Base-by-base conservation (phyloP, 2,113 vertebrate species). In the Benitochromis conjunctus region DNA sequence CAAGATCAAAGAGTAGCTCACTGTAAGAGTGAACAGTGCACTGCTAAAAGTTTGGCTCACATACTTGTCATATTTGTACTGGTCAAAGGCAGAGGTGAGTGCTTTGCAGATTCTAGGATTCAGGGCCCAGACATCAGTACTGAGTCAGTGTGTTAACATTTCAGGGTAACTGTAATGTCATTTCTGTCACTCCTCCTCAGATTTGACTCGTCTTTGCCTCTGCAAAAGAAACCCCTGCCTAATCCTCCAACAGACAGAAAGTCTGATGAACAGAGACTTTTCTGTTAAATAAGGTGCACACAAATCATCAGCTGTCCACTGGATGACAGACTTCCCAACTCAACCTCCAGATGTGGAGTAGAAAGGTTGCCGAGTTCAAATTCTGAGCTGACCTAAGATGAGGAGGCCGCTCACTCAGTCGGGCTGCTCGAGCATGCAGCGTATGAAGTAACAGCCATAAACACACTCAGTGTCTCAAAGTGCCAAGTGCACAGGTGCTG, bases 401-500 rank as follows among this genome's bases (percentile, higher is more conserved):
- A 82, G 79, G 43, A 79, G 81, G 78, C 88, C 87, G 88, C 56
- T 82, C 77, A 11, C 79, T 86, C 62, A 56, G 34, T 19, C 26
- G 46, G 26, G 74, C 86, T 69, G 69, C 38, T 80, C 62, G 71
- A 81, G 80, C 56, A 43, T 62, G 83, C 79, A 79, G 87, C 21
- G 4, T 43, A 41, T 85, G 82, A 82, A 92, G 81, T 82, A 58
- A 71, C 80, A 83, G 58, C 83, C 48, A 86, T 62, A 58, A 74
- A 82, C 86, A 84, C 79, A 19, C 58, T 4, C 71, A 48, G 62
- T 78, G 77, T 77, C 74, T 80, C 71, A 62, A 78, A 85, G 88
- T 91, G 91, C 81, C 86, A 91, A 71, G 56, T 54, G 86, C 85
- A 91, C 93, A 92, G 92, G 91, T 92, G 91, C 80, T 81, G 79